Base-by-base conservation (phyloP, 2,888 invertebrate genomes). In the Drosophila fungiperda region DNA sequence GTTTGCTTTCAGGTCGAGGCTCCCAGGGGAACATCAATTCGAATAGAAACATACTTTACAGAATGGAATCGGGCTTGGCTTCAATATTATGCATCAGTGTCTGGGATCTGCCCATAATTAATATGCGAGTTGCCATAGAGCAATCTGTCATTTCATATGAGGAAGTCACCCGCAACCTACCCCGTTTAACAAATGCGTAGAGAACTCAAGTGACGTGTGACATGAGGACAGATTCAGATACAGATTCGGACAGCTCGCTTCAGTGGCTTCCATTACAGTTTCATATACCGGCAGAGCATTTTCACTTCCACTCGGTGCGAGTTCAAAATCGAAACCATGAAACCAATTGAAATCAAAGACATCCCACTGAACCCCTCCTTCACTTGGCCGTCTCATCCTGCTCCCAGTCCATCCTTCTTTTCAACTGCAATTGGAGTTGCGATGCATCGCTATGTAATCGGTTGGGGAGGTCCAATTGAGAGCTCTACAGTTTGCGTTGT, bases 241-340 rank as follows among this genome's bases (percentile, higher is more conserved):
- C 72, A 45, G 62, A 69, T 32, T 64, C 74, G 60, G 78, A 78
- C 65, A 77, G 52, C 65, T 57, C 45, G 59, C 67, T 60, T 64
- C 81, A 78, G 74, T 70, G 63, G 74, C 63, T 59, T 83, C 81
- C 84, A 83, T 83, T 81, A 83, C 81, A 81, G 81, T 72, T 83
- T 73, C 73, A 81, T 77, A 54, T 63, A 66, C 72, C 62, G 68
- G 69, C 80, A 65, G 69, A 60, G 45, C 58, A 35, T 12, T 36
- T 68, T 36, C 45, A 55, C 23, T 54, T 65, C 60, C 57, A 74
- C 74, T 58, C 59, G 65, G 52, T 50, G 62, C 42, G 70, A 83
- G 63, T 66, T 69, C 60, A 68, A 68, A 80, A 59, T 55, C 61
- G 77, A 72, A 68, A 36, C 64, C 80, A 69, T 55, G 57, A 54